A percentile compares a stretch with the other conserved stretches of the same genome.
Evolutionary conservation across 2,888 invertebrate genomes (phyloP).

Genomic region (Plebejus anna): DNA sequence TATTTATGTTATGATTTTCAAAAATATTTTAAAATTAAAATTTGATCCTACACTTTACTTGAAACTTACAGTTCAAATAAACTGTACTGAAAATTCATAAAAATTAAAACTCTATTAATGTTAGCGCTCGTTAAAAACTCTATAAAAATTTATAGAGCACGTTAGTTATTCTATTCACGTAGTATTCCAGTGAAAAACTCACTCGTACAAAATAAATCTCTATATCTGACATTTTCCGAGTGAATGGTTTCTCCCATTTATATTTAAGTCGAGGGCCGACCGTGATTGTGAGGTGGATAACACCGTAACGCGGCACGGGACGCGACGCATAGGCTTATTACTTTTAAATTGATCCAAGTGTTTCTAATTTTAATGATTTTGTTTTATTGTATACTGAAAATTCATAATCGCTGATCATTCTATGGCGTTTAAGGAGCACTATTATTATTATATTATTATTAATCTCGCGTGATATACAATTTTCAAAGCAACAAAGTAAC

Average conservation of each 20-base stretch:
- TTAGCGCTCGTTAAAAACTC: neutral
- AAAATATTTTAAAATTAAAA: neutral
- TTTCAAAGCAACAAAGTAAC: too few species aligned
- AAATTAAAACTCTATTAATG: neutral
- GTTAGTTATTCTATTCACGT: conserved; percentile 9
- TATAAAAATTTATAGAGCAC: conserved; percentile 1
- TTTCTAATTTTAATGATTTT: neutral
- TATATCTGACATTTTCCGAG: conserved; percentile 22
- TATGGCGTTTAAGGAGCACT: too few species aligned
- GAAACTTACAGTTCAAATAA: neutral
- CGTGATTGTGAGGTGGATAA: conserved; percentile 1
- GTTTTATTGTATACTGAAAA: too few species aligned
- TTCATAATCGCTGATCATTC: too few species aligned
- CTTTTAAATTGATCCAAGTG: neutral
- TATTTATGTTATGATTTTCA: neutral
- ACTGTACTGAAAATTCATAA: neutral
- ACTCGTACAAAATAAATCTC: conserved; percentile 19
- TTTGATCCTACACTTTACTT: neutral
- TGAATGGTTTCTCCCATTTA: conserved; percentile 23
- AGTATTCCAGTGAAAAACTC: neutral
- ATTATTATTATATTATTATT: too few species aligned
- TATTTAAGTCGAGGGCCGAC: conserved; percentile 9
- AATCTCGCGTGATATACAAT: too few species aligned
- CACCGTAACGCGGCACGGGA: neutral
- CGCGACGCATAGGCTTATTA: neutral